Conservation (phyloP, 2,797 vertebrate species). For the Mormyrus proboscirostris region DNA sequence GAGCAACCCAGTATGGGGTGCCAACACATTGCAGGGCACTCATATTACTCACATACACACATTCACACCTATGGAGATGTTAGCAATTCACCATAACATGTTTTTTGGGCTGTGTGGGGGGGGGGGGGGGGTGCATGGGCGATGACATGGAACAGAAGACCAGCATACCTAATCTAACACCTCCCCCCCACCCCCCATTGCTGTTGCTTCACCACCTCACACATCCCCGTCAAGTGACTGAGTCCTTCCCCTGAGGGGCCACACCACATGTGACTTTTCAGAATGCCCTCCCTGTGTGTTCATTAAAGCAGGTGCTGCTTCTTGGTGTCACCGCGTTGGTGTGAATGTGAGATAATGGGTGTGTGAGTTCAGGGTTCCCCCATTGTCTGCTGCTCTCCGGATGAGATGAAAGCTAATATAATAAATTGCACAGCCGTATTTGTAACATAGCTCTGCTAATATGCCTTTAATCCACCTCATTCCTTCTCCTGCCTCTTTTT, state of each 20-base stretch:
- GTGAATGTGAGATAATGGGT: not conserved
- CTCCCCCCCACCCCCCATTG: not conserved
- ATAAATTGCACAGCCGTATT: not conserved
- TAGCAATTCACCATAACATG: not conserved
- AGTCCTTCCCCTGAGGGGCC: not conserved
- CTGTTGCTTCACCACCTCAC: not conserved
- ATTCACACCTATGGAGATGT: not conserved
- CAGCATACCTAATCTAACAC: not conserved
- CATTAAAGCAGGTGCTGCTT: not conserved
- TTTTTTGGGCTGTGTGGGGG: no score
- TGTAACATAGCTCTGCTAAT: not conserved
- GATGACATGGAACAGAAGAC: not conserved
- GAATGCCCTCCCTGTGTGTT: not conserved
- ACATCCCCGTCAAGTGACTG: not conserved
- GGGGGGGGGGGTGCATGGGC: not conserved
- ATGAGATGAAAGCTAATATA: not conserved
- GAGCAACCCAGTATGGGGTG: not conserved
- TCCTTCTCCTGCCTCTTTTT: not conserved
- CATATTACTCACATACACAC: not conserved
- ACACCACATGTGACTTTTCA: not conserved
- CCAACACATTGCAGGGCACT: not conserved
- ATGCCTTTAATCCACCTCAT: not conserved
- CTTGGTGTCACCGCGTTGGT: not conserved
- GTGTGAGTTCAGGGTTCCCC: not conserved
- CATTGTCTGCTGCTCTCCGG: not conserved